Conservation (phyloP, 1,140 invertebrate genomes). For the Aphis gossypii region DNA sequence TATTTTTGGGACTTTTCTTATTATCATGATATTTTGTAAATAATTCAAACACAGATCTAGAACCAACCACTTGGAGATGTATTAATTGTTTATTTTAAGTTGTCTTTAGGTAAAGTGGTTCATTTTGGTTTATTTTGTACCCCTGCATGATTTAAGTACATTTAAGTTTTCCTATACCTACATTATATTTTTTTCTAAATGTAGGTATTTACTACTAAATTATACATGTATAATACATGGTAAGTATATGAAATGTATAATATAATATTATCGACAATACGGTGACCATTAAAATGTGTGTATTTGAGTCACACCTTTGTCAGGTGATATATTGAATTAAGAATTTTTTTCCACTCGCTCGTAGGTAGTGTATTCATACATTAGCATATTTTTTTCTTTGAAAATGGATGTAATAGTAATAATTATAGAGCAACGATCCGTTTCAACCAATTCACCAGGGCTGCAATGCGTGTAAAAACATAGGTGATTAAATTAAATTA, state of each 20-base stretch:
- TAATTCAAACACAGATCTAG: not conserved
- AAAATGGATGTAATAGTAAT: not conserved
- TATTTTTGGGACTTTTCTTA: not conserved
- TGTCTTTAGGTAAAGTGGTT: not conserved
- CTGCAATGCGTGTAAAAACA: not conserved
- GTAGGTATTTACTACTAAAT: not conserved
- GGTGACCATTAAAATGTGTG: not conserved
- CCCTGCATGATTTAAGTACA: not conserved
- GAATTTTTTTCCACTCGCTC: not conserved
- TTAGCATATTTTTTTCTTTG: not conserved
- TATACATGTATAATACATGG: no score
- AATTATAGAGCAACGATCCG: not conserved
- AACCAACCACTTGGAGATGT: not conserved
- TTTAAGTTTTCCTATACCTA: not conserved
- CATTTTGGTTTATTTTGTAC: not conserved
- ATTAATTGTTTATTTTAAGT: not conserved
- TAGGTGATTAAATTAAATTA: not conserved
- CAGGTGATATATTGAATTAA: not conserved
- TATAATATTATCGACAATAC: not conserved
- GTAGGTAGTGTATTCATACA: not conserved
- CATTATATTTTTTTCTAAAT: not conserved
- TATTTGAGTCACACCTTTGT: not conserved
- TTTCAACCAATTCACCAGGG: no score
- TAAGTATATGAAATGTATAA: no score
- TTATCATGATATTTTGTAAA: not conserved